Conservation (phyloP, 2,797 vertebrate genomes). For the Dermochelys coriacea region DNA sequence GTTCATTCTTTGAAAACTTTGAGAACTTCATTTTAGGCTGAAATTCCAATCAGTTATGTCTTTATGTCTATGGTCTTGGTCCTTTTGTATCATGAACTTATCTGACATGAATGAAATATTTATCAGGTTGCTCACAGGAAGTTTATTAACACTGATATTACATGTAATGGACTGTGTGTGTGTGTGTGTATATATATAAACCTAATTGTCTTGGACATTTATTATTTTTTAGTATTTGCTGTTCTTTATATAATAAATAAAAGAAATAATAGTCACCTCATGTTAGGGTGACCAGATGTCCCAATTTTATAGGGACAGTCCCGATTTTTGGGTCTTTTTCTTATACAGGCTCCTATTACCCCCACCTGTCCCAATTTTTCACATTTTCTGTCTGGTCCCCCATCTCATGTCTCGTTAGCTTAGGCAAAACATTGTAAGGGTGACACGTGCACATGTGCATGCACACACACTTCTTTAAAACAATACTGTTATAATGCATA, state of each 20-base stretch:
- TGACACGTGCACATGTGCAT: background rate
- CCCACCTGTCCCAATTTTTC: too few relatives aligned
- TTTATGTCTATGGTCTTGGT: background rate
- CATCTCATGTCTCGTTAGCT: background rate
- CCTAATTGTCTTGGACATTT: background rate
- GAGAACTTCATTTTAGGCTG: background rate
- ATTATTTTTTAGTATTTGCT: background rate
- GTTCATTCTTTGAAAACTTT: too few relatives aligned
- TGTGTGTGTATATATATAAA: background rate
- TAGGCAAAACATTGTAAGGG: background rate
- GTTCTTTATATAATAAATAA: background rate
- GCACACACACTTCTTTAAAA: background rate
- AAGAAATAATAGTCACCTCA: background rate
- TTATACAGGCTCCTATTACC: too few relatives aligned
- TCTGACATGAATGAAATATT: background rate
- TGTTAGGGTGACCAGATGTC: too few relatives aligned
- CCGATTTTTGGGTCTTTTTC: too few relatives aligned
- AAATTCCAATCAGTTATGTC: background rate
- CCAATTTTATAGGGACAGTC: too few relatives aligned
- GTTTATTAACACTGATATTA: background rate
- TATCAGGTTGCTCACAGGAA: background rate
- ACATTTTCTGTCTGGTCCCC: too few relatives aligned
- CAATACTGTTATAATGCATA: background rate
- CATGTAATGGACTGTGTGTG: background rate
- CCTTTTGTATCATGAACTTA: background rate